Evolutionary conservation across 2,888 invertebrate species (phyloP).

Genomic region (Harpalus rufipes): DNA sequence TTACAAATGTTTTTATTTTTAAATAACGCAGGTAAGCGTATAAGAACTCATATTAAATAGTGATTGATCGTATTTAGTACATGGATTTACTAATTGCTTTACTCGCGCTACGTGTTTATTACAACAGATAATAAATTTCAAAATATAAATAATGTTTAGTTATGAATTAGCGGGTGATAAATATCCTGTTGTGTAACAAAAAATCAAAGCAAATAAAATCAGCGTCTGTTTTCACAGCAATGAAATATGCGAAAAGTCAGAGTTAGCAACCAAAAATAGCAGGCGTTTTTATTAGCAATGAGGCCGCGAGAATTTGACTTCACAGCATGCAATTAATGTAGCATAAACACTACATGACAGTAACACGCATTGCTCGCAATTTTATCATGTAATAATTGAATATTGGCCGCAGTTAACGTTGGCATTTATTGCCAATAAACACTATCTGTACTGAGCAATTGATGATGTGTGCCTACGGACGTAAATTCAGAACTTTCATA

Average conservation of each 20-base stretch:
- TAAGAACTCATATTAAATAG: too few relatives aligned
- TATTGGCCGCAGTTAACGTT: conserved; percentile 66
- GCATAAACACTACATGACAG: conserved; percentile 65
- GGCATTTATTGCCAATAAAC: conserved; percentile 66
- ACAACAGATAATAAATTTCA: conserved; percentile 9
- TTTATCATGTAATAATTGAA: conserved; percentile 67
- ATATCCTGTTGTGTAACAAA: conserved; percentile 15
- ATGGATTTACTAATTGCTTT: too few relatives aligned
- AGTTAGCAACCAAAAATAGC: conserved; percentile 23
- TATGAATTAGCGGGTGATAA: conserved; percentile 42
- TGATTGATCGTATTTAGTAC: too few relatives aligned
- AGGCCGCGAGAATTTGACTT: conserved; percentile 58
- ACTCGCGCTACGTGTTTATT: background rate
- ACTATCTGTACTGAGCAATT: conserved; percentile 64
- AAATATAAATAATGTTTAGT: conserved; percentile 26
- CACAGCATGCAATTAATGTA: conserved; percentile 64
- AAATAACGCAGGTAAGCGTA: too few relatives aligned
- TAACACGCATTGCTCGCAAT: conserved; percentile 66
- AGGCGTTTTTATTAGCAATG: conserved; percentile 47
- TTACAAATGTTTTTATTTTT: too few relatives aligned
- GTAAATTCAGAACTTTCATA: conserved; percentile 64
- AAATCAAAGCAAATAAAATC: conserved; percentile 50
- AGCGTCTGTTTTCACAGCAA: conserved; percentile 24
- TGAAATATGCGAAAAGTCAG: conserved; percentile 48
- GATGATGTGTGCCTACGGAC: conserved; percentile 61